phyloP scores from a whole-genome alignment of 2,113 vertebrate genomes.

The Erythrocercus mccallii region DNA sequence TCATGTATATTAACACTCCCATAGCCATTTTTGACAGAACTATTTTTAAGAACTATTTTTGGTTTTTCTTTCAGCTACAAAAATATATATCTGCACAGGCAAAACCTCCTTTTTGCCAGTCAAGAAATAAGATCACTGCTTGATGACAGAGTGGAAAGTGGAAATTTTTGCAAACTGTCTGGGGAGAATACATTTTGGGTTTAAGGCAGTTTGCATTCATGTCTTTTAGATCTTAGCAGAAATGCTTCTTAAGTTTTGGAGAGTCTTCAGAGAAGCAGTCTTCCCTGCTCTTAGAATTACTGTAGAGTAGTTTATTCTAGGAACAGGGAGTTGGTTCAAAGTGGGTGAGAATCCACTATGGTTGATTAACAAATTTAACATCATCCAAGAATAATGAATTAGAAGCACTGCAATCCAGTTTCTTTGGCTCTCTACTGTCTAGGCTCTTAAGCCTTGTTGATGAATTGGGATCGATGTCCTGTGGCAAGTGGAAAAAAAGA shows the following conservation, averaged over 20 bases:
- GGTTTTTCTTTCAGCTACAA: not conserved
- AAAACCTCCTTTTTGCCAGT: not conserved
- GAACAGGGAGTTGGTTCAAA: not conserved
- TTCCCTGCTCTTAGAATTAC: not conserved
- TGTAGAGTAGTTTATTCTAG: not conserved
- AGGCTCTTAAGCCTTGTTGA: not conserved
- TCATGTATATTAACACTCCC: not conserved
- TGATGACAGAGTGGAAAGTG: not conserved
- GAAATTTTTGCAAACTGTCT: not conserved
- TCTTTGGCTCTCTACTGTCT: not conserved
- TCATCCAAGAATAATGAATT: not conserved
- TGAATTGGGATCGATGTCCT: not conserved
- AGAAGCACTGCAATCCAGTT: not conserved
- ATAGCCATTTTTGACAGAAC: not conserved
- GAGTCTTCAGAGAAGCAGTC: not conserved
- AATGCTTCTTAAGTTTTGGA: not conserved
- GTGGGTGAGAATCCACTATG: not conserved
- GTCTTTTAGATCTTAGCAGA: not conserved
- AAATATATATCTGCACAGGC: not conserved
- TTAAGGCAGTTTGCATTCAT: not conserved
- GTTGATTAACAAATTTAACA: not conserved
- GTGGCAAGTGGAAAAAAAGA: not conserved
- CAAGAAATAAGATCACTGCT: not conserved
- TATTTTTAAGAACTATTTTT: not conserved
- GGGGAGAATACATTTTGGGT: not conserved